Evolutionary conservation across 1,140 invertebrate species (phyloP).

Genomic region (Diploscapter pachys): DNA sequence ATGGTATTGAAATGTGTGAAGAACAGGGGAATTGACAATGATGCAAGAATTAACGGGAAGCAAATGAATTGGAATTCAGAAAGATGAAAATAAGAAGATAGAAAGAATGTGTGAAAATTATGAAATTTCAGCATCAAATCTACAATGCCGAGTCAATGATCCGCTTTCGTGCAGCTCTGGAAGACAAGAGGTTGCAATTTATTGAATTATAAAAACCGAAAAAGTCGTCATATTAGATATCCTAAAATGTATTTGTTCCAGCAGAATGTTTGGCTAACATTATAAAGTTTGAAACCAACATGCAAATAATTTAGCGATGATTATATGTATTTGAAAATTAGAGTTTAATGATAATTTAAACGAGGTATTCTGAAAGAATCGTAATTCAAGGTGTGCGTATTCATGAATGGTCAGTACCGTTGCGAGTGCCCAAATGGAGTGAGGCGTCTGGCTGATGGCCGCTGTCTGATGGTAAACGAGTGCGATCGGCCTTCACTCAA

Average conservation of each 20-base stretch:
- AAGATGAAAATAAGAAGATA: too few species aligned
- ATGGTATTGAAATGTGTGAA: too few species aligned
- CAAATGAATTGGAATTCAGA: too few species aligned
- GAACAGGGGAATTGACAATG: too few species aligned
- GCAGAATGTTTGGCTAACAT: neutral
- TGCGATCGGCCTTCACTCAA: conserved; percentile 35
- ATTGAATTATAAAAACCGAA: neutral
- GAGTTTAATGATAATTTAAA: neutral
- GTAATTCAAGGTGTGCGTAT: conserved; percentile 31
- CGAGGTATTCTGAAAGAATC: neutral
- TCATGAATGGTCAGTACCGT: conserved; percentile 38
- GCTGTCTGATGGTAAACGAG: conserved; percentile 41
- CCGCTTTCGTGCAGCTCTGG: conserved; percentile 37
- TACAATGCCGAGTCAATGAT: conserved; percentile 43
- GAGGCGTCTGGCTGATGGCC: conserved; percentile 30
- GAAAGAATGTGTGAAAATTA: neutral
- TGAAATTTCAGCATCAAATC: conserved; percentile 9
- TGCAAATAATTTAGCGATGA: neutral
- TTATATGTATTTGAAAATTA: neutral
- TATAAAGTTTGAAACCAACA: neutral
- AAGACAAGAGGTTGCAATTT: conserved; percentile 24
- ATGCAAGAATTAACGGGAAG: too few species aligned
- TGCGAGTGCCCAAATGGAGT: conserved; percentile 41
- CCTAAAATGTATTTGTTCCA: neutral
- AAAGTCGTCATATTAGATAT: neutral